Percentiles rank a stretch among this genome's conserved stretches.
Evolutionary conservation across 2,888 invertebrate species (phyloP).

Genomic region (Drosophila macrospina): DNA sequence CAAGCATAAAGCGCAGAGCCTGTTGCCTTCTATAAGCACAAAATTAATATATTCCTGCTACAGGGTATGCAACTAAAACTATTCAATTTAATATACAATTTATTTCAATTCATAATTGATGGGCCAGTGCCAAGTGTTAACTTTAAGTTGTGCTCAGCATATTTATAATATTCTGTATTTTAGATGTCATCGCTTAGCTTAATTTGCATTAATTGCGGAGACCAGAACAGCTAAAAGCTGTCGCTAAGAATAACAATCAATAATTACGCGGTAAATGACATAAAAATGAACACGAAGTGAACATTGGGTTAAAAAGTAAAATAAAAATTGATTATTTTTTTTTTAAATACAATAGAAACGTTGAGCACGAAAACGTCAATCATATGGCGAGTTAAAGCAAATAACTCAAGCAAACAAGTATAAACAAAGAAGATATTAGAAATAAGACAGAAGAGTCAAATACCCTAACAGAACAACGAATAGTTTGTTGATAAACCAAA

Average conservation of each 20-base stretch:
- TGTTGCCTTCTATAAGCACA: too few species aligned
- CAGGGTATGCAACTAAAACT: background rate
- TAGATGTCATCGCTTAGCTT: conserved; percentile 27
- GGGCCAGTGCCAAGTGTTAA: conserved; percentile 20
- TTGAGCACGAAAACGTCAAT: conserved; percentile 43
- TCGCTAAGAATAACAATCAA: conserved; percentile 27
- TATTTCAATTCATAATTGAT: conserved; percentile 22
- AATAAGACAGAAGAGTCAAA: background rate
- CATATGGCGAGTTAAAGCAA: conserved; percentile 16
- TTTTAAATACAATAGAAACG: conserved; percentile 22
- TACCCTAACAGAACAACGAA: conserved; percentile 11
- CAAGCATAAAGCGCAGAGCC: too few species aligned
- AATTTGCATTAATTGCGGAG: conserved; percentile 55
- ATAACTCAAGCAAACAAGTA: conserved; percentile 36
- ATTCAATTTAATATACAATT: conserved; percentile 2
- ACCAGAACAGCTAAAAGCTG: conserved; percentile 4
- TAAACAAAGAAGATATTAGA: conserved; percentile 4
- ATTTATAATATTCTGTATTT: conserved; percentile 28
- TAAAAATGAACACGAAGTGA: conserved; percentile 25
- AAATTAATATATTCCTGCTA: too few species aligned
- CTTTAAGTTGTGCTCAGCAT: conserved; percentile 22
- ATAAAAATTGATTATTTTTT: background rate
- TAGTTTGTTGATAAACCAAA: background rate
- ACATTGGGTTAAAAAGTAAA: conserved; percentile 11
- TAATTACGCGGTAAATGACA: conserved; percentile 16